Base-by-base conservation (phyloP, 2,113 vertebrate species). In the Lamprotornis superbus region DNA sequence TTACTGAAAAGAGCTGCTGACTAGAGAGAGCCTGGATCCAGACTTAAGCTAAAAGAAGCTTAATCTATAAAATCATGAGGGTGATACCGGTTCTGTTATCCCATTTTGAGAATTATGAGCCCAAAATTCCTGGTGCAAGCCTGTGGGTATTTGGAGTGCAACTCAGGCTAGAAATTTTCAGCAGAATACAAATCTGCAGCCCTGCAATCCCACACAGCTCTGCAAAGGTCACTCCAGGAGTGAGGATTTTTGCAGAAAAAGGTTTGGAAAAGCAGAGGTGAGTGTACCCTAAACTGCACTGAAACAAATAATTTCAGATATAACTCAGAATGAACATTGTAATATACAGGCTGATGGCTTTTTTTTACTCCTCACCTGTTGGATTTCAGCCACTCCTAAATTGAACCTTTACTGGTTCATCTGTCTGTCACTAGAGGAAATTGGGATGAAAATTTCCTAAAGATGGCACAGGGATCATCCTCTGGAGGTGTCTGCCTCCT, bases 121-220 rank as follows among this genome's bases (percentile, higher is more conserved):
- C 77, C 82, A 35, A 91, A 89, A 95, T 92, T 92, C 60, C 56
- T 19, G 18, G 37, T 87, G 77, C 71, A 93, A 91, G 49, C 49
- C 91, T 49, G 80, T 94, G 93, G 89, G 94, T 84, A 94, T 82
- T 78, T 49, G 84, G 87, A 95, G 89, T 70, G 80, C 80, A 96
- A 44, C 69, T 93, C 93, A 93, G 83, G 87, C 73, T 84, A 68
- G 77, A 93, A 94, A 96, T 87, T 92, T 89, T 81, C 53, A 69
- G 83, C 73, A 87, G 59, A 70, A 65, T 52, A 57, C 55, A 74
- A 28, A 12, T 86, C 83, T 93, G 53, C 93, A 89, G 56, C 80
- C 24, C 60, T 83, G 82, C 74, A 93, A 63, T 87, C 89, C 73
- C 80, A 84, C 89, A 94, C 63, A 90, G 25, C 50, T 88, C 88